Evolutionary conservation across 2,113 vertebrate genomes (phyloP).

Genomic region (Ursus arctos): DNA sequence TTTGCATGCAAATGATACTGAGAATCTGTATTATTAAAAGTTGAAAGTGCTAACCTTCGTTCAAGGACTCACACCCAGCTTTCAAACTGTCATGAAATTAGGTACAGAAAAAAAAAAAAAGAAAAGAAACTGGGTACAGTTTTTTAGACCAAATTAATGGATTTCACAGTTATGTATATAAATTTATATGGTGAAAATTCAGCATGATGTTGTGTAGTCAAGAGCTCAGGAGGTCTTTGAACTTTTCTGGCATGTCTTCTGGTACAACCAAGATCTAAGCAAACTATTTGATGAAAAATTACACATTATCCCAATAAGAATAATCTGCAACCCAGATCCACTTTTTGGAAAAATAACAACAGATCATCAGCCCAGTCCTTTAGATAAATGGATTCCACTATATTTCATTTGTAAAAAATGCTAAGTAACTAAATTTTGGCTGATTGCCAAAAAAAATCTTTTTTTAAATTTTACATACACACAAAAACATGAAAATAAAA

Average conservation of each 20-base stretch:
- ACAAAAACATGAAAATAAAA: neutral
- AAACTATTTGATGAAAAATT: neutral
- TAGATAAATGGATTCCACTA: neutral
- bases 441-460: neutral
- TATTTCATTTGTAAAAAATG: neutral
- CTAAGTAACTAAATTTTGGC: neutral
- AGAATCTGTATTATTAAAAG: neutral
- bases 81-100: neutral
- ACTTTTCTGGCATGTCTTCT: neutral
- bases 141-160: neutral
- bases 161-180: neutral
- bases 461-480: neutral
- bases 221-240: neutral
- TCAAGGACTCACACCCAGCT: neutral
- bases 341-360: neutral
- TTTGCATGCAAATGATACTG: neutral
- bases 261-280: neutral
- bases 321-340: neutral
- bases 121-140: too few species aligned
- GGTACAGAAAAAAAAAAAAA: neutral
- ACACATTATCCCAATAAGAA: neutral
- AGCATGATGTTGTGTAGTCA: neutral
- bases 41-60: neutral
- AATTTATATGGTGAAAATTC: neutral
- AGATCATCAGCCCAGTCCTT: neutral